Percentiles rank a stretch among this genome's conserved stretches.
Conservation (phyloP, 1,140 invertebrate species). For the Callitettix versicolor region DNA sequence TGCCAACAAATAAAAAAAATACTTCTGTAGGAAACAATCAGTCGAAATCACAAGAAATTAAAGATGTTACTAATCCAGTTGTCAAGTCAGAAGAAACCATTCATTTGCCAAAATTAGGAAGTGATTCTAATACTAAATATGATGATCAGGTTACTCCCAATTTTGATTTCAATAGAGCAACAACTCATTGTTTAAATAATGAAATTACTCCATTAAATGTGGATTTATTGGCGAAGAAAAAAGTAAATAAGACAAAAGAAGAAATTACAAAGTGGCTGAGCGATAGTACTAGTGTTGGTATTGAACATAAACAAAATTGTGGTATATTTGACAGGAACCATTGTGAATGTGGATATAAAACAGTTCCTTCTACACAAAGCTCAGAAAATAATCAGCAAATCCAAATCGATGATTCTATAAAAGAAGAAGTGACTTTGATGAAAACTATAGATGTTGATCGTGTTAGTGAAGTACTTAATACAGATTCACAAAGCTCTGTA, state of each 20-base stretch:
- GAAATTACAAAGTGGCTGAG: constrained; percentile 61
- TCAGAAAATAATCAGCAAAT: not conserved
- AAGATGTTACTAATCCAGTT: too few species aligned
- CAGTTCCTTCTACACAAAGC: constrained; percentile 12
- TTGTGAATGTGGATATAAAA: constrained; percentile 19
- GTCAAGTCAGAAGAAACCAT: too few species aligned
- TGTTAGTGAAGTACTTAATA: too few species aligned
- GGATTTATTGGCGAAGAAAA: constrained; percentile 37
- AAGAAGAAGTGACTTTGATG: not conserved
- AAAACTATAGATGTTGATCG: not conserved
- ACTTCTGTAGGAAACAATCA: not conserved
- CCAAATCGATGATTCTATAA: not conserved
- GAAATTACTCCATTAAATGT: not conserved
- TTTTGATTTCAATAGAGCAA: too few species aligned
- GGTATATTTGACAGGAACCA: constrained; percentile 23
- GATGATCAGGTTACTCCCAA: not conserved
- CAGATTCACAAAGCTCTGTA: too few species aligned
- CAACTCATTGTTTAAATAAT: too few species aligned
- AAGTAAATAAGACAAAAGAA: constrained; percentile 59
- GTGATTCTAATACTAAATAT: not conserved
- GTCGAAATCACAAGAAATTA: too few species aligned
- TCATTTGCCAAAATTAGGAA: too few species aligned
- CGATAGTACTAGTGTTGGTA: constrained; percentile 36
- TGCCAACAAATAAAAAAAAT: constrained; percentile 4
- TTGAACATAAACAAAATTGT: constrained; percentile 22